phyloP scores from a whole-genome alignment of 2,797 vertebrate species.

The Lacerta bilineata region DNA sequence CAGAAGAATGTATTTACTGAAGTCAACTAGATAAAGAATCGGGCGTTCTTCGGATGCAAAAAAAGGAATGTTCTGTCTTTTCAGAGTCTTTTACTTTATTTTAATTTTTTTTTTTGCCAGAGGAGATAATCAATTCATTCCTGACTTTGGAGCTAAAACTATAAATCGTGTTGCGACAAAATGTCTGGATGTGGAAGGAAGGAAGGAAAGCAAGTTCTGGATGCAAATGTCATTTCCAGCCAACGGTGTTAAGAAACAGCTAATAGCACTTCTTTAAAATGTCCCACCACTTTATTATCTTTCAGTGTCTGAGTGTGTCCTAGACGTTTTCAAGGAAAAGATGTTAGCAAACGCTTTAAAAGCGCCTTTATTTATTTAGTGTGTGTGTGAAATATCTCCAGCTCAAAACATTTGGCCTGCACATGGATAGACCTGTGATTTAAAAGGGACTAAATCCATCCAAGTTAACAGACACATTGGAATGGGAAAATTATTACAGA shows the following conservation, averaged over 20 bases:
- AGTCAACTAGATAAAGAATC: not conserved
- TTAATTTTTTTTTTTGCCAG: not conserved
- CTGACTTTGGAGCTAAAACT: not conserved
- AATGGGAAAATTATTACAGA: constrained; percentile 67
- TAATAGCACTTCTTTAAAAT: constrained; percentile 33
- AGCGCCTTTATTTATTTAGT: constrained; percentile 57
- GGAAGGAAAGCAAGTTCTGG: not conserved
- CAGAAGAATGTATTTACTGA: not conserved
- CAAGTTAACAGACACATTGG: constrained; percentile 66
- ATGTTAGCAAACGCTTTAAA: constrained; percentile 57
- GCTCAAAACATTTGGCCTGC: constrained; percentile 79
- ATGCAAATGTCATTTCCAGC: constrained; percentile 31
- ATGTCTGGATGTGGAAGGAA: not conserved
- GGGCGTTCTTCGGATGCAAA: not conserved
- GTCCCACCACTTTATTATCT: constrained; percentile 45
- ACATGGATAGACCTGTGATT: constrained; percentile 77
- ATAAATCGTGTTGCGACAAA: not conserved
- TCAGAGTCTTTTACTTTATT: not conserved
- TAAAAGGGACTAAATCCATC: constrained; percentile 76
- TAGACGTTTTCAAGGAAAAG: constrained; percentile 57
- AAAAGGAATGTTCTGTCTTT: not conserved
- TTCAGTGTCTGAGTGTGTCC: constrained; percentile 53
- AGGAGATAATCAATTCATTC: not conserved
- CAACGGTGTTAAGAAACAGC: constrained; percentile 8
- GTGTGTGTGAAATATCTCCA: constrained; percentile 54